Evolutionary conservation across 2,113 vertebrate genomes (phyloP), one percentile per base, ranked within the genome.

Genomic region (Poeciliopsis turrubarensis): DNA sequence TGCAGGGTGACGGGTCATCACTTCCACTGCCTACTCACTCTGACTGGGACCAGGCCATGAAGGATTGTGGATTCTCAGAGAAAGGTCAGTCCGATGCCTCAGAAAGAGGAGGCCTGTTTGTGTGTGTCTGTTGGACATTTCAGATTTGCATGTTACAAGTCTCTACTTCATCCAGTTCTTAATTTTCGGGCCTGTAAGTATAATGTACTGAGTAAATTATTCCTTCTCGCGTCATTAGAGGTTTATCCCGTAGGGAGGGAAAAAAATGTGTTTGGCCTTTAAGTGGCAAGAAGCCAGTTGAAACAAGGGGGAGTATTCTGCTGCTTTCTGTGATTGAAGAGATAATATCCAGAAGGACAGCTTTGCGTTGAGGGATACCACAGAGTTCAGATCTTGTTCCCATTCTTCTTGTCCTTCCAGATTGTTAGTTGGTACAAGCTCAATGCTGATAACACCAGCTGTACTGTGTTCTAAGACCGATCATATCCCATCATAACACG

Each of bases 1-100:
- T 87, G 63, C 32, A 86, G 78, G 75, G 87, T 72, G 80, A 32
- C n/a, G 2, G 72, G 75, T 84, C 83, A 72, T 54, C 60, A 10
- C 68, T n/a, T 64, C 62, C 75, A 61, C 47, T 44, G 41, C 67
- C 73, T 34, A 44, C 68, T 63, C 47, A 11, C 69, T 73, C 78
- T 17, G 29, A 70, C 78, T 22, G 60, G 31, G 65, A 69, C 68
- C 73, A 60, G 73, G 78, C 75, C 85, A 91, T 87, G 90, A 83
- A 77, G 76, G 77, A 90, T 32, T 44, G 77, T 32, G 41, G 68
- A 30, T 78, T 90, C 65, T 82, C 77, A 32, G 92, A 90, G 70
- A 92, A 93, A 91, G 91, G 91, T 92, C 87, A 64, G 84, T 3
- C 27, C 17, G 4, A 67, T 1, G 32, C 29, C 32, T 39, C 26